These are phyloP conservation scores for Halesus radiatus DNA, from an alignment of 1,140 invertebrate species.

Conservation along the genomic window DNA sequence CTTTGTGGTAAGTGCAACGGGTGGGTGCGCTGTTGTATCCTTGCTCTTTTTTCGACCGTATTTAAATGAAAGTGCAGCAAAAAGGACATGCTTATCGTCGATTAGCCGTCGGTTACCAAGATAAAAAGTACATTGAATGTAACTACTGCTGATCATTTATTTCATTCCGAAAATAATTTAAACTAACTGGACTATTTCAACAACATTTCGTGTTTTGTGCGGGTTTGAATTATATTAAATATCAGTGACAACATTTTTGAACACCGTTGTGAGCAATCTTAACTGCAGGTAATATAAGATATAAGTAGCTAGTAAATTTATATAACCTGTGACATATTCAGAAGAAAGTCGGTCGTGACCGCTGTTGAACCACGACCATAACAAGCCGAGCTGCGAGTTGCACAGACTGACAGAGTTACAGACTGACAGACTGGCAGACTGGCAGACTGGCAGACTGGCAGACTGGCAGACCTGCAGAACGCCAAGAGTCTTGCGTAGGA, in stretches of 20 bases:
- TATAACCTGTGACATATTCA: slow-evolving; percentile 4
- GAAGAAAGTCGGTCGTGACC: slow-evolving; percentile 33
- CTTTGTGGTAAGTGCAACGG: slow-evolving; percentile 13
- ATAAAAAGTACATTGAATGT: too few species aligned
- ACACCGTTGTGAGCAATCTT: too few species aligned
- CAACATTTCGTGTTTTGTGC: too few species aligned
- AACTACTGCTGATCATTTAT: too few species aligned
- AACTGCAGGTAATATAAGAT: too few species aligned
- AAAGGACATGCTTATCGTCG: background rate
- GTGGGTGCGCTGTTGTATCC: slow-evolving; percentile 10
- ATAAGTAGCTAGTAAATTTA: background rate
- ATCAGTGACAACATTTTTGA: too few species aligned
- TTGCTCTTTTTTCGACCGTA: background rate
- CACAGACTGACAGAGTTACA: too few species aligned
- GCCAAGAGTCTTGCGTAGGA: slow-evolving; percentile 11
- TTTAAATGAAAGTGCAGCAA: background rate
- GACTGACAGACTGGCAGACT: background rate
- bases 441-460: background rate
- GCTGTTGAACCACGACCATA: background rate
- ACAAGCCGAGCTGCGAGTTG: background rate
- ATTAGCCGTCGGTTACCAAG: too few species aligned
- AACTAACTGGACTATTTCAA: too few species aligned
- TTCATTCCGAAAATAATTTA: too few species aligned
- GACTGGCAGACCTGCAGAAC: background rate
- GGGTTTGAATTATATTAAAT: too few species aligned